These are phyloP conservation scores for Sesamia inferens DNA, from an alignment of 2,888 invertebrate genomes.

Conservation along the genomic window DNA sequence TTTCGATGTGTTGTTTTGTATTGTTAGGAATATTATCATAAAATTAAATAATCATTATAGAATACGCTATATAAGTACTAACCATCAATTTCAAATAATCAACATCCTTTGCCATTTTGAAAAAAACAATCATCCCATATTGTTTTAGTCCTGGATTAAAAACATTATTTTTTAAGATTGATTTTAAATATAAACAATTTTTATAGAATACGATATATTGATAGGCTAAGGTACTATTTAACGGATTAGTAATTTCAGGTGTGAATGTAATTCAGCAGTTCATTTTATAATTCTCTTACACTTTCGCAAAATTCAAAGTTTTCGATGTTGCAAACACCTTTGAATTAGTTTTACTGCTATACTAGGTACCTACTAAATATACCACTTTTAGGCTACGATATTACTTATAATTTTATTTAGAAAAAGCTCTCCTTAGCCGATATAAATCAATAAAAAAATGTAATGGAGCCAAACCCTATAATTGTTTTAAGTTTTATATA, in stretches of 20 bases:
- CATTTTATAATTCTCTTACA: constrained; percentile 33
- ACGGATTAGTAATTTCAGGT: constrained; percentile 11
- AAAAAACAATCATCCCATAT: not conserved
- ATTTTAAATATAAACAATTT: constrained; percentile 1
- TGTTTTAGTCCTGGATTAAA: not conserved
- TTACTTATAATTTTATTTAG: constrained; percentile 19
- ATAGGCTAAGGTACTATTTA: constrained; percentile 17
- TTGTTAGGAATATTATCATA: not conserved
- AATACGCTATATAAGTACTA: not conserved
- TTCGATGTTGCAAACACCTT: constrained; percentile 46
- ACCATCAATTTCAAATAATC: not conserved
- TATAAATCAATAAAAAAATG: constrained; percentile 18
- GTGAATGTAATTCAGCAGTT: constrained; percentile 42
- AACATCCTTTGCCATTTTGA: constrained; percentile 1
- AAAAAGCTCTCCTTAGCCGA: constrained; percentile 17
- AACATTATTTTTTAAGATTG: constrained; percentile 12
- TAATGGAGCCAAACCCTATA: constrained; percentile 42
- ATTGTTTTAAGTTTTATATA: constrained; percentile 41
- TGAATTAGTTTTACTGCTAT: constrained; percentile 23
- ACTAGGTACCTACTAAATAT: not conserved
- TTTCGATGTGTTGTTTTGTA: not conserved
- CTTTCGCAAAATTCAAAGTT: constrained; percentile 32
- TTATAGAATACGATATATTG: not conserved
- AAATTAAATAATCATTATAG: not conserved
- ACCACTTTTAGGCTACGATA: constrained; percentile 26